Evolutionary conservation across 2,113 vertebrate species (phyloP).

Genomic region (Eolophus roseicapilla): DNA sequence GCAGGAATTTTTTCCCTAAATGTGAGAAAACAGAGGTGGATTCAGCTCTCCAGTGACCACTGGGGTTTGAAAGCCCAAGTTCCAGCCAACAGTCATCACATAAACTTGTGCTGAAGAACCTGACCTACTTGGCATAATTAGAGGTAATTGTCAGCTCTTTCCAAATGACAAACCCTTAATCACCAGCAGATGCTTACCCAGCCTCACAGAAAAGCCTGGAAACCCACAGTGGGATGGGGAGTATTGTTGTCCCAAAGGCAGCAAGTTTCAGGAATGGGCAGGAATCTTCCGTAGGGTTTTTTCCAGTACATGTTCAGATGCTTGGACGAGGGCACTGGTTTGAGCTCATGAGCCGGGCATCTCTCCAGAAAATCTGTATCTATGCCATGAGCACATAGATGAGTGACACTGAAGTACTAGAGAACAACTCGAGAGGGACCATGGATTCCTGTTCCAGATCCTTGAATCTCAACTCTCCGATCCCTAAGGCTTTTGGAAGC

Average conservation of each 20-base stretch:
- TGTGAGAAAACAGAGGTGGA: not conserved
- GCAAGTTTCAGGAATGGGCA: slow-evolving; percentile 43
- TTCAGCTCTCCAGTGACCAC: not conserved
- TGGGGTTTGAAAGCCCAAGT: not conserved
- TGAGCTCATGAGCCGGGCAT: not conserved
- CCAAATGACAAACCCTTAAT: slow-evolving; percentile 54
- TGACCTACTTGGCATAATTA: slow-evolving; percentile 52
- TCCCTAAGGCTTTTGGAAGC: not conserved
- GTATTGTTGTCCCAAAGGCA: not conserved
- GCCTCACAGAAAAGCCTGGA: not conserved
- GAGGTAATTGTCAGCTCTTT: slow-evolving; percentile 51
- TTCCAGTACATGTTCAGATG: slow-evolving; percentile 3
- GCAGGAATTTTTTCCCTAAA: not conserved
- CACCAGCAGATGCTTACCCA: slow-evolving; percentile 53
- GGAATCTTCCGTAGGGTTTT: not conserved
- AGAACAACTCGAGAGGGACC: not conserved
- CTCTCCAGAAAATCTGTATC: not conserved
- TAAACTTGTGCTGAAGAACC: slow-evolving; percentile 36
- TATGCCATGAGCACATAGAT: not conserved
- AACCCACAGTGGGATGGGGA: not conserved
- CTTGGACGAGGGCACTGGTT: not conserved
- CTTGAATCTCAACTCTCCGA: not conserved
- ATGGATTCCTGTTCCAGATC: not conserved
- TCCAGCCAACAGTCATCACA: not conserved
- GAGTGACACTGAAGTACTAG: not conserved